Base-by-base conservation (phyloP, 2,888 invertebrate species). In the Baronia brevicornis region DNA sequence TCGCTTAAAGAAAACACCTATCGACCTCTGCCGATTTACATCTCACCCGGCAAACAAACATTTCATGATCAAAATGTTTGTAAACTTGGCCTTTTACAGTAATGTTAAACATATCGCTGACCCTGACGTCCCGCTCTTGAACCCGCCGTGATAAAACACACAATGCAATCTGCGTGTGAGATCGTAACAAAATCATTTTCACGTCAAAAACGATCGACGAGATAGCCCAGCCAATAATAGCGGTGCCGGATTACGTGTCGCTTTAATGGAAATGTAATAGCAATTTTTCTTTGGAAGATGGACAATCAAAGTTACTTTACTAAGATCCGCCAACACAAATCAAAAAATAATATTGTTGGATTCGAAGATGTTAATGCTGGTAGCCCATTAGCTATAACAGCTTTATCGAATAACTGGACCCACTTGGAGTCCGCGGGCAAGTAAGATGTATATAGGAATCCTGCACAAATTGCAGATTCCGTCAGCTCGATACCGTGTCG, bases 101-200 rank as follows among this genome's bases (percentile, higher is more conserved):
- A 30, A 36, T 22, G 29, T 28, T 28, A 37, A 39, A 28, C 34
- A 24, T 9, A 21, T 10, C 20, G 34, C 28, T 61, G 62, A 60
- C 62, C 65, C 54, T 58, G 58, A 44, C 51, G 45, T 52, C 53
- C 43, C 54, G 52, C 59, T 60, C 60, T 61, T 63, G 62, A 58
- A 51, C 56, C 41, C 44, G 31, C 36, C 22, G 34, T 36, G 42
- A 48, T 40, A 48, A 49, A 51, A 43, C 33, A 47, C 40, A 51
- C 48, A 45, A 48, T 47, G 41, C 38, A 46, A 54, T 53, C 57
- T 38, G 40, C 41, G 37, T 51, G 51, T 33, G 51, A 58, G 65
- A 67, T 62, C 60, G 51, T 50, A 54, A 53, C 52, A 54, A 64
- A 64, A 66, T 64, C 46, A 58, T 70, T 67, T 65, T 63, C 64